Percentiles rank a stretch among this genome's conserved stretches.
phyloP scores from a whole-genome alignment of 2,797 vertebrate species.

The Acrossocheilus wenchowensis region DNA sequence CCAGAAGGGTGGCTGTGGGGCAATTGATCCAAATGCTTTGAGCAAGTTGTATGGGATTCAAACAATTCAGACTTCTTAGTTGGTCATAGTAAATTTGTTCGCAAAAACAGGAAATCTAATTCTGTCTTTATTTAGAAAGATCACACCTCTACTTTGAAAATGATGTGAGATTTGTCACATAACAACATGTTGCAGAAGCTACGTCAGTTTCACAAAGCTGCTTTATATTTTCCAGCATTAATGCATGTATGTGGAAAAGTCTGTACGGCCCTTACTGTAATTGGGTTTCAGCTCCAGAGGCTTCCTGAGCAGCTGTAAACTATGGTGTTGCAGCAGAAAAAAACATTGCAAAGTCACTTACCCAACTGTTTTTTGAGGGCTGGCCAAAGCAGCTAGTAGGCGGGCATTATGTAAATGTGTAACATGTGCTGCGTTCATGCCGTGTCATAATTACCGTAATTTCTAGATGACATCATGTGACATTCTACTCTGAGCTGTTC shows the following conservation, averaged over 20 bases:
- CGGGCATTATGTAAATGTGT: neutral
- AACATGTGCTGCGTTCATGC: neutral
- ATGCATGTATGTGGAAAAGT: neutral
- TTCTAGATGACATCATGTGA: neutral
- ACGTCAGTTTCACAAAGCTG: neutral
- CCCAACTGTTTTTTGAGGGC: neutral
- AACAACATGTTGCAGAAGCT: neutral
- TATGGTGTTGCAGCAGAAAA: neutral
- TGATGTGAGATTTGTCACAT: neutral
- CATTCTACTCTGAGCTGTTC: neutral
- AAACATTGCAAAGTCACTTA: neutral
- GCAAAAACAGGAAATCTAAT: neutral
- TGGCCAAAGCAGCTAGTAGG: neutral
- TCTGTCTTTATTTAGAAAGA: conserved; percentile 5
- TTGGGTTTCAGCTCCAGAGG: too few relatives aligned
- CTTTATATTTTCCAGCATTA: neutral
- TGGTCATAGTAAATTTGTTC: neutral
- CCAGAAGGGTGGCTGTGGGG: neutral
- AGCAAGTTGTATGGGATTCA: neutral
- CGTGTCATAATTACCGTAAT: neutral
- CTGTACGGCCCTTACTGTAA: too few relatives aligned
- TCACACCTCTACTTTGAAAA: neutral
- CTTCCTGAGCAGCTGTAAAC: neutral
- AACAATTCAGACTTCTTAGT: neutral
- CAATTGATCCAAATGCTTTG: neutral